These are phyloP conservation scores for Theocolax elegans DNA, from an alignment of 1,140 invertebrate genomes.

Conservation along the genomic window DNA sequence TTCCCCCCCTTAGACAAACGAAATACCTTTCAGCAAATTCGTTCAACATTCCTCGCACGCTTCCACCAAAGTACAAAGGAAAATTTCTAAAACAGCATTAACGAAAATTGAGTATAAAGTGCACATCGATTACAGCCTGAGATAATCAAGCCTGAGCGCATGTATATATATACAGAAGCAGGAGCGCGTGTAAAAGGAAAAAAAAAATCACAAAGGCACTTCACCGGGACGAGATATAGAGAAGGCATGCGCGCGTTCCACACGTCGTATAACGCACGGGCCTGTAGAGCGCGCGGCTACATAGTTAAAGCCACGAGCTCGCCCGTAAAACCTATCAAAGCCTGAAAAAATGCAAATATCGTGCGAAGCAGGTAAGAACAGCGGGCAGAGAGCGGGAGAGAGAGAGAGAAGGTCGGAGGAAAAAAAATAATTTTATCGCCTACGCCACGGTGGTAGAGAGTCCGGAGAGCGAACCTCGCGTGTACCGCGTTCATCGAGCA, in stretches of 20 bases:
- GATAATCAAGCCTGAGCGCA: neutral
- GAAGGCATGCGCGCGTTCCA: neutral
- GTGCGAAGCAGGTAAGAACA: slow-evolving; percentile 1
- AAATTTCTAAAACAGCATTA: neutral
- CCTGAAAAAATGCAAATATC: slow-evolving; percentile 26
- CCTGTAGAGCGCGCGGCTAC: no score
- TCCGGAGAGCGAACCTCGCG: neutral
- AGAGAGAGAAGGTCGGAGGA: neutral
- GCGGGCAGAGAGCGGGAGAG: neutral
- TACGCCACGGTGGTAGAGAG: neutral
- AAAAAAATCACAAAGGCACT: neutral
- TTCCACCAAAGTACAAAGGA: neutral
- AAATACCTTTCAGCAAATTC: no score
- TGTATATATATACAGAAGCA: neutral
- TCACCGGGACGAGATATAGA: neutral
- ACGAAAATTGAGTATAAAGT: slow-evolving; percentile 12
- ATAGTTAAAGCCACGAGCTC: neutral
- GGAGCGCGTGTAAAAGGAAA: neutral
- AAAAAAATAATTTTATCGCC: slow-evolving; percentile 29
- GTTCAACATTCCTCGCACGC: no score
- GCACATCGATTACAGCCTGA: neutral
- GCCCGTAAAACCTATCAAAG: slow-evolving; percentile 12
- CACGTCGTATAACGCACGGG: neutral
- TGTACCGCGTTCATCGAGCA: no score
- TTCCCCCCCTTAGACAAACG: no score